Evolutionary conservation across 2,888 invertebrate species (phyloP).

Genomic region (Eupithecia abbreviata): DNA sequence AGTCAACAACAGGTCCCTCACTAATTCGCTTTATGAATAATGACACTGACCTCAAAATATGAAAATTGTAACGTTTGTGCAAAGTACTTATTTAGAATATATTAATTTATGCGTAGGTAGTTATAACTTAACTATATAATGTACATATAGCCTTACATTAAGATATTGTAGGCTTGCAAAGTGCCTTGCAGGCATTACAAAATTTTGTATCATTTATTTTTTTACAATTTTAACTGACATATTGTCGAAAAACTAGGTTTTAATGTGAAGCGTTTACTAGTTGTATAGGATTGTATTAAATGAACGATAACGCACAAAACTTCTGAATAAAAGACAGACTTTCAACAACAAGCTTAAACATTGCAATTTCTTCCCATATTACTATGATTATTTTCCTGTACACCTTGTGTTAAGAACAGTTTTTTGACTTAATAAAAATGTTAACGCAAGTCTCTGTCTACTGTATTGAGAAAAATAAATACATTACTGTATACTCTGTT

Average conservation of each 20-base stretch:
- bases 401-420: not conserved
- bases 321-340: constrained; percentile 19
- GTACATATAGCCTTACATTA: constrained; percentile 75
- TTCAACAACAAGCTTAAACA: not conserved
- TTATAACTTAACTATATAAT: constrained; percentile 71
- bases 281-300: constrained; percentile 54
- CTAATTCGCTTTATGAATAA: constrained; percentile 30
- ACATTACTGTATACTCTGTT: constrained; percentile 49
- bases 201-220: constrained; percentile 75
- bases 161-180: constrained; percentile 49
- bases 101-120: constrained; percentile 81
- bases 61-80: constrained; percentile 79
- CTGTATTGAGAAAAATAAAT: constrained; percentile 71
- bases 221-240: constrained; percentile 79
- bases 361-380: constrained; percentile 7
- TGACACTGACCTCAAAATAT: constrained; percentile 67
- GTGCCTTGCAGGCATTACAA: constrained; percentile 56
- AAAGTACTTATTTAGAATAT: constrained; percentile 83
- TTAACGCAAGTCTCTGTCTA: constrained; percentile 57
- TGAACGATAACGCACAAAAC: constrained; percentile 48
- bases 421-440: constrained; percentile 14
- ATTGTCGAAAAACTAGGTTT: constrained; percentile 77
- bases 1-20: constrained; percentile 20
- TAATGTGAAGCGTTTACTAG: constrained; percentile 62
- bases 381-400: not conserved